Percentiles rank a stretch among this genome's conserved stretches.
Conservation (phyloP, 30 jellyfish, hydroid and myxozoan species). For the Euphysa ruthae region DNA sequence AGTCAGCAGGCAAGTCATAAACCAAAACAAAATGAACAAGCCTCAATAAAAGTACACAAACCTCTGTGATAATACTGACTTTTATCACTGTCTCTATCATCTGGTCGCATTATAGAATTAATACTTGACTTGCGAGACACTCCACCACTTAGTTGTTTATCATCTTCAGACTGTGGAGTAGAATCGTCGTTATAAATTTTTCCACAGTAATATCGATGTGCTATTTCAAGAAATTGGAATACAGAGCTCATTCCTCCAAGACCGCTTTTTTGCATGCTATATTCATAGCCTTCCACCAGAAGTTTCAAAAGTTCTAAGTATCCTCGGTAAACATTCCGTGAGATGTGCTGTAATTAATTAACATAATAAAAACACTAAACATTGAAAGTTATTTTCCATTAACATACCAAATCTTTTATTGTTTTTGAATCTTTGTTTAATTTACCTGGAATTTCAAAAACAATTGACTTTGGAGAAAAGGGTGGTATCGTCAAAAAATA, state of each 20-base stretch:
- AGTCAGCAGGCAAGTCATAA: too few species aligned
- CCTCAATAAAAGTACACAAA: conserved; percentile 30
- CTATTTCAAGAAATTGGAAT: conserved; percentile 54
- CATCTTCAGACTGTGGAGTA: background rate
- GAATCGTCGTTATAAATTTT: conserved; percentile 47
- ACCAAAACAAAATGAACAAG: conserved; percentile 42
- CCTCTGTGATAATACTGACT: conserved; percentile 75
- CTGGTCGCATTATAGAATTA: background rate
- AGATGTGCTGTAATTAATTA: conserved; percentile 53
- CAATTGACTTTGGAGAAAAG: too few species aligned
- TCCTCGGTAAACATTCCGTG: conserved; percentile 70
- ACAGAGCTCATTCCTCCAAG: conserved; percentile 80
- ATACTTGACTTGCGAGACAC: background rate
- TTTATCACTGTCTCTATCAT: conserved; percentile 70
- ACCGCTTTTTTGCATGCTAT: conserved; percentile 48
- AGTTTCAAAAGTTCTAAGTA: conserved; percentile 48
- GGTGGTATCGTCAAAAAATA: too few species aligned
- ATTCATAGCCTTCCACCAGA: conserved; percentile 71
- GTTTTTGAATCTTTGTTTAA: too few species aligned
- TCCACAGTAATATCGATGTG: conserved; percentile 85
- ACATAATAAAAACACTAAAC: too few species aligned
- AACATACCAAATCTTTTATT: too few species aligned
- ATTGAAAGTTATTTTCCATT: too few species aligned
- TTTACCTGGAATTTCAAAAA: too few species aligned
- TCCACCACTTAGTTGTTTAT: background rate